Conservation (phyloP, 1,140 invertebrate genomes). For the Drosophila malerkotliana region DNA sequence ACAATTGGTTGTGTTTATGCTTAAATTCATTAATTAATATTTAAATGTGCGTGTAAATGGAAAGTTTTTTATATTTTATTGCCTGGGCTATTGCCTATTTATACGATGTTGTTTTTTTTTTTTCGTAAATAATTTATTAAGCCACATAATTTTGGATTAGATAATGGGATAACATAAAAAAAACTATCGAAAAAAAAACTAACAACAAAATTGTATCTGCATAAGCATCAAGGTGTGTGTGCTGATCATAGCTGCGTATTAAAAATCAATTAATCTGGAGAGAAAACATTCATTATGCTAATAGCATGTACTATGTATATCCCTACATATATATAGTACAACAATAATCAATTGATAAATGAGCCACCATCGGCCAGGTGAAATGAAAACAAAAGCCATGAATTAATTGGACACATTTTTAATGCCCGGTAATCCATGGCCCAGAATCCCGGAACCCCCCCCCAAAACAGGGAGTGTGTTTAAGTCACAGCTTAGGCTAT, state of each 20-base stretch:
- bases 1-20: conserved; percentile 31
- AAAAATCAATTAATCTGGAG: conserved; percentile 57
- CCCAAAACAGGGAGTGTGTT: conserved; percentile 14
- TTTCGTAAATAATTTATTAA: conserved; percentile 55
- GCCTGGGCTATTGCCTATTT: not conserved
- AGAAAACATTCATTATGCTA: conserved; percentile 53
- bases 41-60: conserved; percentile 52
- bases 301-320: conserved; percentile 7
- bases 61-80: conserved; percentile 43
- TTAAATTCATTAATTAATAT: conserved; percentile 56
- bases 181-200: not conserved
- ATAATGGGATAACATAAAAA: conserved; percentile 26
- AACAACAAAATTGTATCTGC: not conserved
- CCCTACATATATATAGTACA: not conserved
- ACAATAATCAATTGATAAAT: conserved; percentile 42
- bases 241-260: conserved; percentile 39
- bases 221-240: conserved; percentile 2
- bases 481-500: conserved; percentile 30
- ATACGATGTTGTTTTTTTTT: not conserved
- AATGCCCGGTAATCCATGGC: conserved; percentile 31
- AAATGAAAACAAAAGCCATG: conserved; percentile 34
- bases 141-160: conserved; percentile 59
- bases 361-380: conserved; percentile 18
- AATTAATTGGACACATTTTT: conserved; percentile 46
- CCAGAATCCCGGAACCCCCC: not conserved